Conservation (phyloP, 2,113 vertebrate genomes). For the Nanorana parkeri region DNA sequence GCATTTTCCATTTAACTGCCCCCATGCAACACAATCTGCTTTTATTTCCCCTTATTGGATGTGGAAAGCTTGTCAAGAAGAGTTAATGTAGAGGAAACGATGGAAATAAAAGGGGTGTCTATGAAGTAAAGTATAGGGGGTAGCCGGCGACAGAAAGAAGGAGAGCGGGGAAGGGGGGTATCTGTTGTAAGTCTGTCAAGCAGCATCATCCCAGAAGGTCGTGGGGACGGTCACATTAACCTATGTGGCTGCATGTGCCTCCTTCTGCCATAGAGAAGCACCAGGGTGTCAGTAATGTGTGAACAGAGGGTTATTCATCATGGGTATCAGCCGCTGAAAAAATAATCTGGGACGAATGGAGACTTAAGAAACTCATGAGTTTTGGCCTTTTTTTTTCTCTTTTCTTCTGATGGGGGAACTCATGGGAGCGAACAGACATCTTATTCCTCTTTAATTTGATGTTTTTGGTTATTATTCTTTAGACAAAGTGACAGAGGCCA, state of each 20-base stretch:
- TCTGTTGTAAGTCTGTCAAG: slow-evolving; percentile 76
- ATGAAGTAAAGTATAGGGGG: slow-evolving; percentile 45
- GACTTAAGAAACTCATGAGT: slow-evolving; percentile 83
- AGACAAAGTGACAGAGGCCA: slow-evolving; percentile 70
- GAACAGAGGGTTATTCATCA: slow-evolving; percentile 84
- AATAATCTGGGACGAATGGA: slow-evolving; percentile 97
- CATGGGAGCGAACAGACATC: slow-evolving; percentile 81
- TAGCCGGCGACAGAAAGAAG: slow-evolving; percentile 67
- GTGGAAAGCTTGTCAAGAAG: slow-evolving; percentile 32
- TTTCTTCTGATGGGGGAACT: slow-evolving; percentile 62
- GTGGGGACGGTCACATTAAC: slow-evolving; percentile 84
- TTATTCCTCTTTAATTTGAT: slow-evolving; percentile 75
- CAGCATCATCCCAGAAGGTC: slow-evolving; percentile 80
- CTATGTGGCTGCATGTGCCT: slow-evolving; percentile 76
- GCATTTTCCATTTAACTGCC: slow-evolving; percentile 67
- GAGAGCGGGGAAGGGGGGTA: slow-evolving; percentile 68
- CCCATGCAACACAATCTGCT: slow-evolving; percentile 64
- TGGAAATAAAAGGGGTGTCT: slow-evolving; percentile 47
- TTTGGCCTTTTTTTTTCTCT: slow-evolving; percentile 71
- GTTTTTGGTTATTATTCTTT: slow-evolving; percentile 61
- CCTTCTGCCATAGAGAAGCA: slow-evolving; percentile 83
- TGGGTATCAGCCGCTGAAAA: slow-evolving; percentile 83
- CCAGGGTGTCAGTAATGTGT: slow-evolving; percentile 85
- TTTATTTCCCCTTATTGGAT: slow-evolving; percentile 63
- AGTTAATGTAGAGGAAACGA: slow-evolving; percentile 54